phyloP scores from a whole-genome alignment of 2,113 vertebrate species.

The Mastomys coucha region DNA sequence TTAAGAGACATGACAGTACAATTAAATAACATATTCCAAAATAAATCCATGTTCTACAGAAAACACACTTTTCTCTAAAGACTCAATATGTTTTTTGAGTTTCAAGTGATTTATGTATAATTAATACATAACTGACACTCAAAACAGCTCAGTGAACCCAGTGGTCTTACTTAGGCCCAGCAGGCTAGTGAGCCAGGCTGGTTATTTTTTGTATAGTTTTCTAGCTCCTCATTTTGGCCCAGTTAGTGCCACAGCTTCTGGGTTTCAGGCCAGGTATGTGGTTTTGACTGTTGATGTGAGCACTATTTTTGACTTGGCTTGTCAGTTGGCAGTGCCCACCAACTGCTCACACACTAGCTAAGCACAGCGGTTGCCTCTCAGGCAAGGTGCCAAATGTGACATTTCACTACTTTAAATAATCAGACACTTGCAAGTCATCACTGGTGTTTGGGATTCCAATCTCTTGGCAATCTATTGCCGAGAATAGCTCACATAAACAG shows the following conservation, averaged over 20 bases:
- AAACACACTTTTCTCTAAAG: neutral
- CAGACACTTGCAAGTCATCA: conserved; percentile 73
- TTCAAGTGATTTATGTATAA: neutral
- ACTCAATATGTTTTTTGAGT: neutral
- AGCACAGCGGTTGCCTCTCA: conserved; percentile 69
- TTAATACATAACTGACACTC: neutral
- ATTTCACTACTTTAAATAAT: conserved; percentile 77
- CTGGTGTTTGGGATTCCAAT: conserved; percentile 31
- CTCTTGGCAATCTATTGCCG: conserved; percentile 33
- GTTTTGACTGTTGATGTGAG: conserved; percentile 54
- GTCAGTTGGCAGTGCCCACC: conserved; percentile 68
- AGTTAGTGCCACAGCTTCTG: conserved; percentile 24
- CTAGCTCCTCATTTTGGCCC: neutral
- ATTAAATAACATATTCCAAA: neutral
- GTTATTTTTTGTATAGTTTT: neutral
- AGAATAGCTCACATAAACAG: conserved; percentile 15
- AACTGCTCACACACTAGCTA: conserved; percentile 69
- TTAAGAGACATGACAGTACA: neutral
- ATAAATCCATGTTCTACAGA: neutral
- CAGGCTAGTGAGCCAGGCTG: neutral
- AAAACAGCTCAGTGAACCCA: neutral
- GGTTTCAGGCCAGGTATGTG: conserved; percentile 28
- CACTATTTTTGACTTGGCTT: conserved; percentile 78
- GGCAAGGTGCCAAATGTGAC: conserved; percentile 72
- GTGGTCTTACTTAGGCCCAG: neutral